Evolutionary conservation across 2,888 invertebrate species (phyloP), one percentile per base, ranked within the genome.

Genomic region (Ypsolopha scabrella): DNA sequence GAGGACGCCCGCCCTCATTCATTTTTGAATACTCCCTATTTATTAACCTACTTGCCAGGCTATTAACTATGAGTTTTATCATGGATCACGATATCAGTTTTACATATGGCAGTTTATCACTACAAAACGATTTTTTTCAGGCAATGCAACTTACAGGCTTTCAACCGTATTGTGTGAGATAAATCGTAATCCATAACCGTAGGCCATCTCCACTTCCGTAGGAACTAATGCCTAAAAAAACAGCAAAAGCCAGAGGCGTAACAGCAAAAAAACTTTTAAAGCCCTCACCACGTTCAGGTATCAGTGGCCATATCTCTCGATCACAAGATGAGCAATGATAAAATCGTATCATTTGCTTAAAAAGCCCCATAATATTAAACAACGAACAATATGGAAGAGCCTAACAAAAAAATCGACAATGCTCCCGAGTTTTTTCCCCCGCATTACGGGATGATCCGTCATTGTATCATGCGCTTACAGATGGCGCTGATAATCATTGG

Each of bases 291-390:
- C 44, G 14, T 64, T 62, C 63, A 68, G 57, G 59, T 59, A 60
- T 13, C 55, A 58, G 55, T 55, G 38, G 34, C 41, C 41, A 47
- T 66, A 70, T 73, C 68, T 67, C 60, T 60, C 56, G 61, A 77
- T 73, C 70, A 58, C 52, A 56, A 67, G 73, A 76, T 80, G 68
- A 59, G 56, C 62, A 62, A 57, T 70, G 82, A 81, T 85, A 83
- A 80, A 75, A 75, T 75, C 78, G 73, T 85, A 81, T 85, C 85
- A 86, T 83, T 86, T 81, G 83, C 82, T 77, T 82, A 83, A 85
- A 85, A 81, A 80, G 77, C 77, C 77, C 80, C 74, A 80, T 78
- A 74, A 82, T 80, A 82, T 82, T 78, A 79, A 75, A 75, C 75
- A 80, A 70, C 65, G 65, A 73, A 83, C 82, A 85, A 85, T 79